Base-by-base conservation (phyloP, 1,140 invertebrate genomes). In the Neelides sp. region DNA sequence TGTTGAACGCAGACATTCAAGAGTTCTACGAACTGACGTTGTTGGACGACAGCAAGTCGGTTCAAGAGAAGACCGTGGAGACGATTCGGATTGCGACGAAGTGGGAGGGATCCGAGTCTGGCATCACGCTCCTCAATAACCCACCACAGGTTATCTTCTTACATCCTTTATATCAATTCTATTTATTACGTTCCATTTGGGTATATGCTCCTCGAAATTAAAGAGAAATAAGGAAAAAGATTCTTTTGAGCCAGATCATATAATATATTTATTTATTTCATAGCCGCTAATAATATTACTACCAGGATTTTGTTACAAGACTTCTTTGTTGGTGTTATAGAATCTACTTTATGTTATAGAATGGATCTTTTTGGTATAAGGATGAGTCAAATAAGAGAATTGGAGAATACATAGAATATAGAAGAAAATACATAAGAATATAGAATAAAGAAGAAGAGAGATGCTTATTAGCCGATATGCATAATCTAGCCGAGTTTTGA, bases 21-120 rank as follows among this genome's bases (percentile, higher is more conserved):
- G 92, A 97, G 70, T 96, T 97, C 71, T 98, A 96, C 72, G 92
- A 98, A 73, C 75, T 93, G 57, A 95, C 92, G 40, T 75, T 97
- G 52, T 75, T 96, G 63, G 91, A 96, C 73, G 91, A 96, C 67
- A 85, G 79, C 39, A 95, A 96, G 73, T 84, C 85, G 45, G 78
- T 89, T 52, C 86, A 94, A 67, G 85, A 95, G 73, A 96, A 96
- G 71, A 93, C 89, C 47, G 81, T 81, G 23, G 93, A 96, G 71
- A 95, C 91, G 27, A 80, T 94, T 61, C 81, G 88, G 64, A 92
- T 96, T 65, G 91, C 91, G 48, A 89, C 86, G 64, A 93, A 93
- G 27, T 54, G 56, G 52, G 56, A 54, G 26, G 52, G 49, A 15
- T 34, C 34, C 2, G 52, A 54, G 28, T 5, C 7, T 32, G 7